A percentile compares a stretch with the other conserved stretches of the same genome.
Conservation (phyloP, 2,888 invertebrate genomes). For the Erpobdella octoculata region DNA sequence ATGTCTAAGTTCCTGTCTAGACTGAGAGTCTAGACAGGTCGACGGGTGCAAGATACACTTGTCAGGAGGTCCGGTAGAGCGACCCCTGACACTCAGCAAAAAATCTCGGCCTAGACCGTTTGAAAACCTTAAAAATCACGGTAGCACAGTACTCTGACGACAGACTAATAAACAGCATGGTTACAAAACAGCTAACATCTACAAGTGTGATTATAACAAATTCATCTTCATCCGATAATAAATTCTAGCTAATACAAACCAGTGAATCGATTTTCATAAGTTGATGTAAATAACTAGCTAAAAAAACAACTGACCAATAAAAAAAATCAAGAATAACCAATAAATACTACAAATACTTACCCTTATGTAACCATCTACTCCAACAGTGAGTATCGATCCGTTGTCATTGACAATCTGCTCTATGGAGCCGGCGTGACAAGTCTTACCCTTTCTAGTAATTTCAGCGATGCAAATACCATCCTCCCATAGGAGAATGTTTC, state of each 20-base stretch:
- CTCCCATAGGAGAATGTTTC: conserved; percentile 84
- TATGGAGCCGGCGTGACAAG: conserved; percentile 70
- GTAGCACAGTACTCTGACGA: no score
- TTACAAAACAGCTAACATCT: no score
- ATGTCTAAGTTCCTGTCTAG: no score
- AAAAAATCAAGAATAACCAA: background rate
- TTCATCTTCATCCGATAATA: no score
- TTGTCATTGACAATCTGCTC: conserved; percentile 59
- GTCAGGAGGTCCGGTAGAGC: no score
- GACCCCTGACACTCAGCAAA: no score
- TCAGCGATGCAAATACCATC: conserved; percentile 72
- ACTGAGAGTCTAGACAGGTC: no score
- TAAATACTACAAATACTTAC: conserved; percentile 38
- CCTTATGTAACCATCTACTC: conserved; percentile 53
- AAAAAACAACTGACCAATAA: background rate
- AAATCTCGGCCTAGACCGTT: no score
- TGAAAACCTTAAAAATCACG: no score
- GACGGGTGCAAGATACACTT: no score
- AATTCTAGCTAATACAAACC: background rate
- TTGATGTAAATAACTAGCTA: background rate
- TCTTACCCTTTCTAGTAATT: conserved; percentile 54
- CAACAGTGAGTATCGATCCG: conserved; percentile 58
- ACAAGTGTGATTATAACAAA: no score
- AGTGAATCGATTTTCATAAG: background rate
- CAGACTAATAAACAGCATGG: no score